Percentiles rank a stretch among this genome's conserved stretches.
Conservation (phyloP, 2,113 vertebrate species). For the Pseudorhombus dupliciocellatus region DNA sequence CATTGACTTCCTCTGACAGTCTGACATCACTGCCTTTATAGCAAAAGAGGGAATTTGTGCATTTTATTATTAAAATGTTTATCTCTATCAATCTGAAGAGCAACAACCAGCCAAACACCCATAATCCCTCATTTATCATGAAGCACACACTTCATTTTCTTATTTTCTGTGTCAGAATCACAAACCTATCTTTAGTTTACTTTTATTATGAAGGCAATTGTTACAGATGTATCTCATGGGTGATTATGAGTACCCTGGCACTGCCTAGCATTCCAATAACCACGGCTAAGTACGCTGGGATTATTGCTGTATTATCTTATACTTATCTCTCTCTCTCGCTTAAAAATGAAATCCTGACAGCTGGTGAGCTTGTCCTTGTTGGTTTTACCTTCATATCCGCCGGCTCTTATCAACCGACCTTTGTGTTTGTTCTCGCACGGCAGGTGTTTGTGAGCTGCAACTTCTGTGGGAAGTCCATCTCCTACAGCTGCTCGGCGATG, state of each 20-base stretch:
- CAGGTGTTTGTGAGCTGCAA: conserved; percentile 99
- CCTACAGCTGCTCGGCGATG: conserved; percentile 94
- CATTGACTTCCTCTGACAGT: neutral
- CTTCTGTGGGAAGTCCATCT: conserved; percentile 99
- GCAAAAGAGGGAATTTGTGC: neutral
- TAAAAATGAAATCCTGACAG: conserved; percentile 50
- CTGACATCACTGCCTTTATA: neutral
- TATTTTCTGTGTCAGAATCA: neutral
- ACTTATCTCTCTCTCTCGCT: conserved; percentile 31
- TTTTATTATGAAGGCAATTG: neutral
- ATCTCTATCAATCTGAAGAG: neutral
- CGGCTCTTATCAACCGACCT: conserved; percentile 41
- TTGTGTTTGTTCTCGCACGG: conserved; percentile 45
- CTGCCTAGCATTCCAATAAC: conserved; percentile 27
- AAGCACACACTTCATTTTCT: conserved; percentile 8
- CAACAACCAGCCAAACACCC: conserved; percentile 16
- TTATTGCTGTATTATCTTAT: conserved; percentile 48
- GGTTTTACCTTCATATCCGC: conserved; percentile 21
- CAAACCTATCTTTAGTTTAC: neutral
- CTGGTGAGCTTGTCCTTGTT: conserved; percentile 33
- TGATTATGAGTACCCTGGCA: neutral
- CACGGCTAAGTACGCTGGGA: conserved; percentile 17
- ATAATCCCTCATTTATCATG: neutral
- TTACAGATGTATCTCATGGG: neutral
- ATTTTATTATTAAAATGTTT: conserved; percentile 10